Conservation (phyloP, 1,140 invertebrate genomes). For the Penaeus vannamei region DNA sequence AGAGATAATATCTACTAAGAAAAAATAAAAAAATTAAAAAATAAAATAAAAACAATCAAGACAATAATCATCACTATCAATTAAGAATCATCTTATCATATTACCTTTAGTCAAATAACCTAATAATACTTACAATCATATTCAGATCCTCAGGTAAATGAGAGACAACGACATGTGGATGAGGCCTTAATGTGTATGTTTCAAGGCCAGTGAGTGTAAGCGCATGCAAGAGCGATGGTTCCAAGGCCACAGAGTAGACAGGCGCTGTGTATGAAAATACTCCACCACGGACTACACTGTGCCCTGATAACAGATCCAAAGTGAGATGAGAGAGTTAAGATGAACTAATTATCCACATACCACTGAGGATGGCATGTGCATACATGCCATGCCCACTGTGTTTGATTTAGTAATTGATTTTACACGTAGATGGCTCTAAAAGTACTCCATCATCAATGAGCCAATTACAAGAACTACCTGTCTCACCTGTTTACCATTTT, state of each 20-base stretch:
- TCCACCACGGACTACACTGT: slow-evolving; percentile 67
- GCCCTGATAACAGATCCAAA: slow-evolving; percentile 34
- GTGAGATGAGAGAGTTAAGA: neutral
- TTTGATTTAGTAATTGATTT: no score
- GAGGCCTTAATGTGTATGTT: slow-evolving; percentile 80
- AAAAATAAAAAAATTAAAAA: neutral
- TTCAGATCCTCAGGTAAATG: slow-evolving; percentile 55
- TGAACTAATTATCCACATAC: neutral
- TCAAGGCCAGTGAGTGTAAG: slow-evolving; percentile 84
- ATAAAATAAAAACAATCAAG: neutral
- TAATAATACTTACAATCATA: slow-evolving; percentile 57
- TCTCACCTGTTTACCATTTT: no score
- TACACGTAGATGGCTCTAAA: no score
- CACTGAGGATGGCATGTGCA: no score
- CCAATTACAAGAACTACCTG: no score
- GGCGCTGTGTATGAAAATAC: slow-evolving; percentile 82
- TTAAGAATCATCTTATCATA: no score
- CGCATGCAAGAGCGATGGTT: slow-evolving; percentile 81
- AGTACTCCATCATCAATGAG: no score
- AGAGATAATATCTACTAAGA: neutral
- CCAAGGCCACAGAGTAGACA: slow-evolving; percentile 78
- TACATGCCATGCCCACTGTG: no score
- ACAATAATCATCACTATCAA: no score
- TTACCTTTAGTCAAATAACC: neutral
- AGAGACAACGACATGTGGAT: slow-evolving; percentile 61